Base-by-base conservation (phyloP, 1,140 invertebrate species). In the Caerostris darwini region DNA sequence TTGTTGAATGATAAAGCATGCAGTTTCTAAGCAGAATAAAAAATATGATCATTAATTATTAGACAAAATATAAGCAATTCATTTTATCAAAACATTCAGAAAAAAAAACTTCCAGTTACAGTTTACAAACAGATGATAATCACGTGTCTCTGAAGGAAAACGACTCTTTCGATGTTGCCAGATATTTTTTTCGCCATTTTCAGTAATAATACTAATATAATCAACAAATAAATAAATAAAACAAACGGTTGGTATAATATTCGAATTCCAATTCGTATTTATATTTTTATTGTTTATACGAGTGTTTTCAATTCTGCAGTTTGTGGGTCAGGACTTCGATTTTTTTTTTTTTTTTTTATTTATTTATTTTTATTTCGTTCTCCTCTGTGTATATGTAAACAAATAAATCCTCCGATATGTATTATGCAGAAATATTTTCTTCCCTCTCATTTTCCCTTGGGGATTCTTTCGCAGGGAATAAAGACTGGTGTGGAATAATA, bases 341-440 rank as follows among this genome's bases (percentile, higher is more conserved):
- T n/a, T n/a, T n/a, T n/a, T n/a, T n/a, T n/a, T n/a, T n/a, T n/a
- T n/a, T n/a, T n/a, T n/a, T n/a, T n/a, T n/a, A n/a, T n/a, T n/a
- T n/a, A n/a, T n/a, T n/a, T n/a, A n/a, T n/a, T n/a, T n/a, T n/a
- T n/a, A n/a, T n/a, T n/a, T n/a, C 0, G 7, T 34, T 34, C 34
- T 10, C 69, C 34, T 12, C 8, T 10, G 34, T 34, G 69, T 77
- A 34, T 53, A 34, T 77, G 71, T 77, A 77, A 77, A 77, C 71
- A 77, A 77, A 77, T 77, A 77, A 77, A 77, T 77, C 71, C 53
- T 10, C 34, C 19, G 71, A 77, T 77, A 77, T 77, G 71, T 50
- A 77, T 77, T 77, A 77, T 77, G 71, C 71, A 77, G 71, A 77
- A 77, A 77, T 77, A 77, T 77, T 77, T 77, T 77, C 71, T 53